Evolutionary conservation across 2,888 invertebrate species (phyloP), one percentile per base, ranked within the genome.

Genomic region (Spisula subtruncata): DNA sequence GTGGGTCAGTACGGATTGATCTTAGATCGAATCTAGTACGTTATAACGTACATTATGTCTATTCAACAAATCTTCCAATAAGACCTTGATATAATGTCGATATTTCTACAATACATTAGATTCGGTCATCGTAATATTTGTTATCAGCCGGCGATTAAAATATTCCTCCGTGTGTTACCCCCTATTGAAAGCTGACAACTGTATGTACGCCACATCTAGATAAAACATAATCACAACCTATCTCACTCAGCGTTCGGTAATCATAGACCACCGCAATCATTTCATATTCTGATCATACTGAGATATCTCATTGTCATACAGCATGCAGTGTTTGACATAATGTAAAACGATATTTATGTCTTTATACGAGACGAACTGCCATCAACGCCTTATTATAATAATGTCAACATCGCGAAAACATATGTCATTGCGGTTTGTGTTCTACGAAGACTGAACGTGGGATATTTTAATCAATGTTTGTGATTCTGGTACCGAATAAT

Each of bases 141-240:
- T 41, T 5, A 66, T 66, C 60, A n/a, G 8, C 60, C 25, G n/a
- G 20, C 60, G 60, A 66, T 66, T 66, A 66, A 66, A 66, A 66
- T 66, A 66, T 25, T 66, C 60, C 60, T 66, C 25, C 25, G 25
- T 66, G 20, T 66, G 20, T 66, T 66, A 66, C 51, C 41, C 60
- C 60, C 25, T n/a, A 66, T 66, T 66, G 60, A 66, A 66, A 66
- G 60, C 60, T 66, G 60, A 66, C 60, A 66, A 66, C n/a, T 66
- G n/a, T 25, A 25, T 66, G 60, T 66, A 66, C 60, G n/a, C 6
- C 8, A 10, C 10, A 66, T 66, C 60, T 66, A 25, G 60, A 66
- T 66, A 66, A 66, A 10, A 10, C 25, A 12, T 25, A 66, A 66
- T 66, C n/a, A 66, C n/a, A 66, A 25, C 60, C n/a, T 66, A 25